Percentiles rank a stretch among this genome's conserved stretches.
Evolutionary conservation across 2,797 vertebrate species (phyloP).

Genomic region (Mormyrops attenuatus): DNA sequence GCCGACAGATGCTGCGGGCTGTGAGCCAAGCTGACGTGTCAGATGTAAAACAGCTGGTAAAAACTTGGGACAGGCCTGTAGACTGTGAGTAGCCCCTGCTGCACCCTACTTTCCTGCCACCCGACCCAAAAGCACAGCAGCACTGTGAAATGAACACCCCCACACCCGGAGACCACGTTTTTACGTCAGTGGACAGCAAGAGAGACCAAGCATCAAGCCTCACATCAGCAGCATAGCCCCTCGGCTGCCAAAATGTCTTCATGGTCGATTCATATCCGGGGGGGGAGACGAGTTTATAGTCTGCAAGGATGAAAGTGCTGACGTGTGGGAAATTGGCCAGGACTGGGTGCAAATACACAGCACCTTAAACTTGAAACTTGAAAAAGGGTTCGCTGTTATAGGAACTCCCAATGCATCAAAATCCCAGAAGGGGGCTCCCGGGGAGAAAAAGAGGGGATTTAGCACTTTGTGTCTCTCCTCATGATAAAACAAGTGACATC

Average conservation of each 20-base stretch:
- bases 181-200: background rate
- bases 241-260: background rate
- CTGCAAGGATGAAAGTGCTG: background rate
- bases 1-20: background rate
- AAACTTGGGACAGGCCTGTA: background rate
- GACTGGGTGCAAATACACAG: constrained; percentile 4
- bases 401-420: constrained; percentile 18
- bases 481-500: constrained; percentile 31
- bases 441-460: background rate
- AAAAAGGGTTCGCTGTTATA: background rate
- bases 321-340: background rate
- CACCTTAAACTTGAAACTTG: background rate
- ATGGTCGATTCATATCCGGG: background rate
- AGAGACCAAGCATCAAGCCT: background rate
- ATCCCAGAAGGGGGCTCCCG: background rate
- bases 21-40: background rate
- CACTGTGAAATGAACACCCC: background rate
- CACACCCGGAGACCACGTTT: background rate
- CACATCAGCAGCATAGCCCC: background rate
- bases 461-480: constrained; percentile 10
- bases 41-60: background rate
- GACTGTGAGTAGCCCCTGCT: background rate
- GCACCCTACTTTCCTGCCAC: background rate
- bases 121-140: background rate
- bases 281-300: background rate